Percentiles rank a stretch among this genome's conserved stretches.
These are phyloP conservation scores for Thermophis baileyi DNA, from an alignment of 2,113 vertebrate genomes.

Conservation along the genomic window DNA sequence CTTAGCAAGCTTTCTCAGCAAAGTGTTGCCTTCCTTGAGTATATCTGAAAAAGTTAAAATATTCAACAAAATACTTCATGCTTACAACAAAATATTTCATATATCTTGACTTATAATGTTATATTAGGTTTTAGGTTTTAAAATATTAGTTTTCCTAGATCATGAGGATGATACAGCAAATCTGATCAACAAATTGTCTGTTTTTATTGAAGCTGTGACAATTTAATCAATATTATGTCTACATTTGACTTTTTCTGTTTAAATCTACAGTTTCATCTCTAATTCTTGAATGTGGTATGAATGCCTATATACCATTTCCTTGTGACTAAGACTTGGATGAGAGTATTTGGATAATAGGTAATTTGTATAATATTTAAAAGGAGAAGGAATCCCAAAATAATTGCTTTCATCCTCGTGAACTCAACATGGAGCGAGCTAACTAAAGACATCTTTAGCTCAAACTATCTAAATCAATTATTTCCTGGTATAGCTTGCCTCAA, in stretches of 20 bases:
- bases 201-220: neutral
- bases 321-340: neutral
- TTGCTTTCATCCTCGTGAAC: constrained; percentile 8
- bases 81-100: neutral
- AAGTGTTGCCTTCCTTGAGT: neutral
- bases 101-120: neutral
- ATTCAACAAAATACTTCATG: neutral
- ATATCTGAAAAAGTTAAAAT: neutral
- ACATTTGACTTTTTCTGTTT: neutral
- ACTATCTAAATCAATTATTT: constrained; percentile 35
- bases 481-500: constrained; percentile 12
- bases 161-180: neutral
- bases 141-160: neutral
- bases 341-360: neutral
- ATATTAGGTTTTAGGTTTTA: neutral
- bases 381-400: constrained; percentile 12
- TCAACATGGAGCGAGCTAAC: neutral
- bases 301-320: neutral
- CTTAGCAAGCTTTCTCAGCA: neutral
- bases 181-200: neutral
- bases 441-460: constrained; percentile 16
- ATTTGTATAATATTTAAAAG: constrained; percentile 5
- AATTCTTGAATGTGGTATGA: neutral
- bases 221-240: neutral
- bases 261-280: neutral